These are phyloP conservation scores for Podarcis cretensis DNA, from an alignment of 2,113 vertebrate species.

Conservation along the genomic window DNA sequence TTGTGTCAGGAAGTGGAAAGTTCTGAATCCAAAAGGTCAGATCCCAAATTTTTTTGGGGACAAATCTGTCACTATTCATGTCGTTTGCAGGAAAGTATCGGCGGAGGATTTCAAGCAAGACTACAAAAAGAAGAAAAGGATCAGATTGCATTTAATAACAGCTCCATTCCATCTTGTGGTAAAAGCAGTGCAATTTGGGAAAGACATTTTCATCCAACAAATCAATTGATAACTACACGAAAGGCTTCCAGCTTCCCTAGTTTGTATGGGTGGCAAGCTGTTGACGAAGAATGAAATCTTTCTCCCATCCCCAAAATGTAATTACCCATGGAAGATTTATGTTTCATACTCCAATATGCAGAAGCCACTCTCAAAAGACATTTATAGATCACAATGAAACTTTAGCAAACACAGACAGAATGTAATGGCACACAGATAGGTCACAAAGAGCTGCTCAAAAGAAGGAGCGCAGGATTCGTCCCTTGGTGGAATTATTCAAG, in stretches of 20 bases:
- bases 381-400: slow-evolving; percentile 7
- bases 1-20: not conserved
- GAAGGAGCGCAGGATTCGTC: slow-evolving; percentile 50
- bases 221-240: slow-evolving; percentile 23
- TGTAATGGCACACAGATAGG: slow-evolving; percentile 54
- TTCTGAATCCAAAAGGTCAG: not conserved
- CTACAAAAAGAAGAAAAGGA: not conserved
- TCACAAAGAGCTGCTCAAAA: slow-evolving; percentile 56
- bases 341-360: slow-evolving; percentile 11
- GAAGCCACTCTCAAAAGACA: slow-evolving; percentile 41
- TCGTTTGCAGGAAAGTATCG: not conserved
- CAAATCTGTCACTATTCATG: not conserved
- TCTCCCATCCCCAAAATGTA: slow-evolving; percentile 40
- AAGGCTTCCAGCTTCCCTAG: not conserved
- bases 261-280: slow-evolving; percentile 2
- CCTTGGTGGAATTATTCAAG: slow-evolving; percentile 65
- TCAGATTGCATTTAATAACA: not conserved
- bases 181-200: not conserved
- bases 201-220: not conserved
- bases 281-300: slow-evolving; percentile 46
- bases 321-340: slow-evolving; percentile 49
- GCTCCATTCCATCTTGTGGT: not conserved
- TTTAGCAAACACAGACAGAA: not conserved
- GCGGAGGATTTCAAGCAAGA: not conserved
- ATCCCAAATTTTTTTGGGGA: not conserved